Base-by-base conservation (phyloP, 2,888 invertebrate species). In the Gandaritis pyraliata region DNA sequence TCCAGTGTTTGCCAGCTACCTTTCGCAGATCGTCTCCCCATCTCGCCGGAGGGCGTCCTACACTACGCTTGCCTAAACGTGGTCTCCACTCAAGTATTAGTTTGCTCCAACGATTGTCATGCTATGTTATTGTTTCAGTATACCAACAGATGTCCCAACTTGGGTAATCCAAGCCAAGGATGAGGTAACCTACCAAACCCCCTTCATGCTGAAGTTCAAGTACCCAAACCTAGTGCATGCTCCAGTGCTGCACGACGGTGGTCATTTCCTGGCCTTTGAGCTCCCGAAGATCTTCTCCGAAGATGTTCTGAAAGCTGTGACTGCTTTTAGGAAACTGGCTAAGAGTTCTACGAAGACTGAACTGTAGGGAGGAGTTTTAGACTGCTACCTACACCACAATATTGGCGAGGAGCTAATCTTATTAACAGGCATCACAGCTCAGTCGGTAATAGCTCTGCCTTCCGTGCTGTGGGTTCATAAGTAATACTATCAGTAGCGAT, bases 241-340 rank as follows among this genome's bases (percentile, higher is more conserved):
- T 61, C 95, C 93, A 0, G 89, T 94, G 45, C 77, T 95, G 58
- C 82, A 93, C 0, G 87, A 93, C 2, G 97, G 97, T 1, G 98
- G 98, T 0, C 98, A 98, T 82, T 98, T 98, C 89, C 94, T 96
- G 0, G 97, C 97, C 0, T 93, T 97, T 51, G 96, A 98, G 81
- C 87, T 94, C 68, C 97, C 98, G 0, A 78, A 94, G 64, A 71
- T 94, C 0, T 85, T 97, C 36, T 93, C 96, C 5, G 86, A 94
- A 1, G 97, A 97, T 75, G 86, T 98, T 0, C 56, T 88, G n/a
- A 80, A 80, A 23, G 87, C 88, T 0, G 63, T 88, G 1, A 65
- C 57, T 8, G 76, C 74, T 29, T 87, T 88, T 61, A 81, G 82
- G n/a, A 76, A 79, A 15, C 30, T 72, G 0, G 61, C 50, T 3